These are phyloP conservation scores for Eupithecia tripunctaria DNA, from an alignment of 2,888 invertebrate species.

Conservation along the genomic window DNA sequence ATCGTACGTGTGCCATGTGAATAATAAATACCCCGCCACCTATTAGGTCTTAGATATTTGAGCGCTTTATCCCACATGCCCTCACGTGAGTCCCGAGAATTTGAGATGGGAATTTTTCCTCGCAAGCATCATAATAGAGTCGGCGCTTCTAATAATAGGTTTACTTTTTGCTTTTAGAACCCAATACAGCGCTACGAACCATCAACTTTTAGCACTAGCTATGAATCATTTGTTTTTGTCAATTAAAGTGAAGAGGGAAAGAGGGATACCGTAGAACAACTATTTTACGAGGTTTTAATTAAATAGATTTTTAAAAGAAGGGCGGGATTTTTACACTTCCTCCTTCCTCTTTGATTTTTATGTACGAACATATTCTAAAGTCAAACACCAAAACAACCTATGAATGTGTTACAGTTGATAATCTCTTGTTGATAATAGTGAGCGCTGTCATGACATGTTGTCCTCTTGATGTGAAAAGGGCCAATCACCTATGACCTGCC, in stretches of 20 bases:
- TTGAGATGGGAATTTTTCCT: slow-evolving; percentile 25
- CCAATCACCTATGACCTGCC: slow-evolving; percentile 29
- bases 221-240: neutral
- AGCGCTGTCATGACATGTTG: slow-evolving; percentile 1
- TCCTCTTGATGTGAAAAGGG: slow-evolving; percentile 13
- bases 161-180: slow-evolving; percentile 2
- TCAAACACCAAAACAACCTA: neutral
- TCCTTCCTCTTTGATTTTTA: neutral
- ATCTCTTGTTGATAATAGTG: neutral
- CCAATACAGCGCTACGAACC: neutral
- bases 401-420: neutral
- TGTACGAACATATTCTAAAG: neutral
- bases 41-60: slow-evolving; percentile 55
- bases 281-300: too few species aligned
- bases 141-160: slow-evolving; percentile 11
- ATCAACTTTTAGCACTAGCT: neutral
- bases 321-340: too few species aligned
- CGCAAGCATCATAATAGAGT: slow-evolving; percentile 17
- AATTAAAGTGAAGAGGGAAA: neutral
- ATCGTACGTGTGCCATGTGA: slow-evolving; percentile 70
- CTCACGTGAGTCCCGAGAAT: slow-evolving; percentile 36
- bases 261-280: too few species aligned
- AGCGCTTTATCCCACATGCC: slow-evolving; percentile 52
- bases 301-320: too few species aligned
- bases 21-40: slow-evolving; percentile 72